These are phyloP conservation scores for Chaetogeoica ovagalla DNA, from an alignment of 2,888 invertebrate genomes.

Conservation along the genomic window DNA sequence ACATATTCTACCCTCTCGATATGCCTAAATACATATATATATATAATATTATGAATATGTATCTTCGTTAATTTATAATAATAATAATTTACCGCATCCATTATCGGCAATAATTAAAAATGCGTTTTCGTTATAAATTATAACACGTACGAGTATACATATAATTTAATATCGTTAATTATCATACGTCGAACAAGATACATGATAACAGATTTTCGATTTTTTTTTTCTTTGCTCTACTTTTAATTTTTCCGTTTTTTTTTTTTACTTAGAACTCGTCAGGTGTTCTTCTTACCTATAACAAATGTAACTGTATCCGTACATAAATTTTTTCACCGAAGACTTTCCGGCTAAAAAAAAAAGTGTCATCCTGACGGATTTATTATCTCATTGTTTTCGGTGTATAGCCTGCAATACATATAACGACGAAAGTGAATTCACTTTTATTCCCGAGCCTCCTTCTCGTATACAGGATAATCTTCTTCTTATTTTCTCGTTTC, in stretches of 20 bases:
- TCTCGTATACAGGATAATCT: background rate
- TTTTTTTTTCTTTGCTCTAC: background rate
- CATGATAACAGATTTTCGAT: too few species aligned
- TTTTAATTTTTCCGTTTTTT: too few species aligned
- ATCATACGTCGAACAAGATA: too few species aligned
- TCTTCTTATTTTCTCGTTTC: background rate
- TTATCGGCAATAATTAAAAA: background rate
- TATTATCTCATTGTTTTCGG: slow-evolving; percentile 4
- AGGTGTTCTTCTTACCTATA: too few species aligned
- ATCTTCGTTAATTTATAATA: background rate
- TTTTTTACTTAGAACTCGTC: background rate
- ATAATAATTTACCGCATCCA: background rate
- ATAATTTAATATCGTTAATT: too few species aligned
- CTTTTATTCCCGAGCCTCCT: slow-evolving; percentile 7
- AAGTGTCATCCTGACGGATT: background rate
- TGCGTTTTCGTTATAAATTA: too few species aligned
- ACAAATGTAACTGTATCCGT: too few species aligned
- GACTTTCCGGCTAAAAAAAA: background rate
- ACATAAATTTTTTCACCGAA: background rate
- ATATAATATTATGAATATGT: too few species aligned
- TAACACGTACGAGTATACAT: too few species aligned
- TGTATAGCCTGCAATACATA: background rate
- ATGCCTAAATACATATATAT: too few species aligned
- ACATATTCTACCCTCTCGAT: background rate
- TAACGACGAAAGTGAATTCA: slow-evolving; percentile 17